Conservation (phyloP, 2,888 invertebrate genomes). For the Apodemia zela region DNA sequence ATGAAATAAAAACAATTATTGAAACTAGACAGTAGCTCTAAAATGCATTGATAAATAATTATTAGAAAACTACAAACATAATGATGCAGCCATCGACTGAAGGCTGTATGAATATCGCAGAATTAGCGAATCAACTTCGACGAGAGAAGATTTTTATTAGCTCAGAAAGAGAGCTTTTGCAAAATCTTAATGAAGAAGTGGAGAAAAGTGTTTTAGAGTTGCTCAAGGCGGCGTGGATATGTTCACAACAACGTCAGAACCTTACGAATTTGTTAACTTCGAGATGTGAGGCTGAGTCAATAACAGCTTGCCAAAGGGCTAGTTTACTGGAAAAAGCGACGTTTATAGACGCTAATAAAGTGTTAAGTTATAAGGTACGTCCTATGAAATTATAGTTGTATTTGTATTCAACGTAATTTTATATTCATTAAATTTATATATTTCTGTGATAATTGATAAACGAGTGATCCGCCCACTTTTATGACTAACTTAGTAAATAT, state of each 20-base stretch:
- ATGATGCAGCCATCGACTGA: constrained; percentile 75
- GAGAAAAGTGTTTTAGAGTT: constrained; percentile 76
- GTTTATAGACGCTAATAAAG: constrained; percentile 91
- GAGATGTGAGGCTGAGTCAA: constrained; percentile 87
- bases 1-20: constrained; percentile 30
- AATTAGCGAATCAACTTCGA: constrained; percentile 82
- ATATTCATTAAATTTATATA: too few relatives aligned
- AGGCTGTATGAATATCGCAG: constrained; percentile 73
- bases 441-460: too few relatives aligned
- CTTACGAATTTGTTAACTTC: constrained; percentile 88
- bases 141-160: constrained; percentile 93
- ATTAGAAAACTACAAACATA: constrained; percentile 31
- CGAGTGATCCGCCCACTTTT: constrained; percentile 23
- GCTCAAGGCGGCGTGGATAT: constrained; percentile 91
- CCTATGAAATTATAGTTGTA: background rate
- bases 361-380: constrained; percentile 89
- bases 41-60: constrained; percentile 38
- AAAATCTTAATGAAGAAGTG: constrained; percentile 87
- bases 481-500: background rate
- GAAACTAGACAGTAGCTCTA: constrained; percentile 32
- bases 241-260: constrained; percentile 91
- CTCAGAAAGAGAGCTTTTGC: constrained; percentile 91
- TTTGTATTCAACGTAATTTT: too few relatives aligned
- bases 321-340: constrained; percentile 67
- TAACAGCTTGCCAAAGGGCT: constrained; percentile 86